phyloP scores from a whole-genome alignment of 2,113 vertebrate species.

The Fregetta grallaria region DNA sequence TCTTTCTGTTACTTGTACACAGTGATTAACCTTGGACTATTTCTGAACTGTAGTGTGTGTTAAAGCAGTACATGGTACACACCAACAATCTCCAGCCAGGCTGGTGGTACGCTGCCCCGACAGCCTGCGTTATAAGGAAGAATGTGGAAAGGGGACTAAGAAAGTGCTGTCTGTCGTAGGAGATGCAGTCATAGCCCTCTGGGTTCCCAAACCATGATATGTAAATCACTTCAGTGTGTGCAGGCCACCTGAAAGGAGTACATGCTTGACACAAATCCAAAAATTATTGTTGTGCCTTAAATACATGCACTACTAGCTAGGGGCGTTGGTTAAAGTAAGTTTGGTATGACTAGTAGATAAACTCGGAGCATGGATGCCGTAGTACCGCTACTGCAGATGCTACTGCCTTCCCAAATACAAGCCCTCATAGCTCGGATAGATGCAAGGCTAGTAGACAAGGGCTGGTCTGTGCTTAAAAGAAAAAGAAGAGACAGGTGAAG shows the following conservation, averaged over 20 bases:
- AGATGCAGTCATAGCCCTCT: neutral
- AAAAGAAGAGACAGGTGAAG: neutral
- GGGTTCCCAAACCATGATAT: neutral
- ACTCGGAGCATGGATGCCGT: neutral
- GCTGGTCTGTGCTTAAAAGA: neutral
- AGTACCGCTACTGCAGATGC: neutral
- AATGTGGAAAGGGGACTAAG: neutral
- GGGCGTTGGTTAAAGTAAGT: neutral
- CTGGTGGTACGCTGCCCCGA: neutral
- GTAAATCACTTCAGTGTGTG: neutral
- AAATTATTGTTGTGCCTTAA: neutral
- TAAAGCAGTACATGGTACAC: neutral
- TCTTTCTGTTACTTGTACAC: slow-evolving; percentile 24
- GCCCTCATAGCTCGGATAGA: neutral
- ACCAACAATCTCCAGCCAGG: neutral
- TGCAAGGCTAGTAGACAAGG: neutral
- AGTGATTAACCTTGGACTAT: neutral
- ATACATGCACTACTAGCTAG: fast-evolving
- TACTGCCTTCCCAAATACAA: neutral
- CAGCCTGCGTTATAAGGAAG: neutral
- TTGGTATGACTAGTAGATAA: neutral
- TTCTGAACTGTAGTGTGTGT: slow-evolving; percentile 8
- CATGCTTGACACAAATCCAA: neutral
- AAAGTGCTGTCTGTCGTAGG: neutral
- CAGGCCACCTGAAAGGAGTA: neutral